Evolutionary conservation across 2,113 vertebrate genomes (phyloP).

Genomic region (Irena cyanogastra): DNA sequence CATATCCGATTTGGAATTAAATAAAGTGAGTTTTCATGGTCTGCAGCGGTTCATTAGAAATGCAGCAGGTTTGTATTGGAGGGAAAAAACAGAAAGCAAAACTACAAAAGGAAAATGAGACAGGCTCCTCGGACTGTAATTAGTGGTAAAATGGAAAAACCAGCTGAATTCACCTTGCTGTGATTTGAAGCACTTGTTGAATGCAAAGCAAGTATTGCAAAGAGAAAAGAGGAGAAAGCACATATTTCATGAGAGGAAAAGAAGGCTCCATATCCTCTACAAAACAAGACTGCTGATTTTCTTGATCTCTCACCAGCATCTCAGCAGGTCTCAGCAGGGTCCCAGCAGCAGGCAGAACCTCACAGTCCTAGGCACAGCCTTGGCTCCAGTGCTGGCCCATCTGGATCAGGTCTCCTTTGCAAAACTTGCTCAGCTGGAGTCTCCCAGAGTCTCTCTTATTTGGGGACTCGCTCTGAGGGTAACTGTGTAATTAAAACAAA

Average conservation of each 20-base stretch:
- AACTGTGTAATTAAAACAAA: not conserved
- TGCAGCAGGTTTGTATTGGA: not conserved
- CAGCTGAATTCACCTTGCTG: not conserved
- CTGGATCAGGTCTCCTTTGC: not conserved
- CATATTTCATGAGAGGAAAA: not conserved
- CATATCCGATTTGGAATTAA: not conserved
- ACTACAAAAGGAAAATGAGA: not conserved
- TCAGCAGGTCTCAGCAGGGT: not conserved
- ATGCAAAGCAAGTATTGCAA: not conserved
- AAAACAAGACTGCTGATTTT: not conserved
- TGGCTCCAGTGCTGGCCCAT: rapidly evolving
- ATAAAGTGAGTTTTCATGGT: not conserved
- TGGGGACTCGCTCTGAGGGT: not conserved
- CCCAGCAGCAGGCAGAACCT: not conserved
- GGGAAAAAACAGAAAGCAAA: not conserved
- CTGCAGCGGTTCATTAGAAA: not conserved
- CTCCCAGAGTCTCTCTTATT: not conserved
- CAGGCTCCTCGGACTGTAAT: not conserved
- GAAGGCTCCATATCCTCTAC: not conserved
- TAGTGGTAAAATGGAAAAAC: not conserved
- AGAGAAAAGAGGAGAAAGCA: not conserved
- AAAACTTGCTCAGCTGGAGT: not conserved
- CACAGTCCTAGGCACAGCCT: not conserved
- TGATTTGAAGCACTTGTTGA: not conserved
- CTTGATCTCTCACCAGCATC: not conserved